Evolutionary conservation across 1,140 invertebrate genomes (phyloP).

Genomic region (Phthorimaea operculella): DNA sequence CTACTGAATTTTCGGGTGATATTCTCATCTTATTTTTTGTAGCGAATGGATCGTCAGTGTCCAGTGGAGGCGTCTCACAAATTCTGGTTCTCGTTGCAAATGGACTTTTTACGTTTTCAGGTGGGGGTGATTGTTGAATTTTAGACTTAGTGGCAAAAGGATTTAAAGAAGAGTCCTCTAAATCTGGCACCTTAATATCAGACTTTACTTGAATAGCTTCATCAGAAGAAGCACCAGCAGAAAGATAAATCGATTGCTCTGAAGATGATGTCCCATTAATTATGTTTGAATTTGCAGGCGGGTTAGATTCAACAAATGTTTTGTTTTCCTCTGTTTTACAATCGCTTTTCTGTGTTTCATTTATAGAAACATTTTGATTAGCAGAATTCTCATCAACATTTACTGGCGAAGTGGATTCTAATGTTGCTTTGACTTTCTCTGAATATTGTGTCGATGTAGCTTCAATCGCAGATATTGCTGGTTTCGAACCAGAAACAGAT

Average conservation of each 20-base stretch:
- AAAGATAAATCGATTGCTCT: slow-evolving; percentile 30
- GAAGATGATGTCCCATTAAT: slow-evolving; percentile 22
- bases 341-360: not conserved
- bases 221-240: slow-evolving; percentile 22
- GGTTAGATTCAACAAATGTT: not conserved
- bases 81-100: slow-evolving; percentile 44
- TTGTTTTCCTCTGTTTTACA: not conserved
- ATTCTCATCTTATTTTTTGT: slow-evolving; percentile 15
- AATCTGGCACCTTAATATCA: slow-evolving; percentile 46
- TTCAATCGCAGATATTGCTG: not conserved
- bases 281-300: not conserved
- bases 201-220: slow-evolving; percentile 27
- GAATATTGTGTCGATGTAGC: not conserved
- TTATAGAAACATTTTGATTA: not conserved
- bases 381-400: not conserved
- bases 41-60: slow-evolving; percentile 20
- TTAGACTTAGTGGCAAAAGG: slow-evolving; percentile 55
- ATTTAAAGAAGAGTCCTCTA: slow-evolving; percentile 43
- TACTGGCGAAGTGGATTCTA: not conserved
- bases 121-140: slow-evolving; percentile 41
- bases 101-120: slow-evolving; percentile 18
- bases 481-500: slow-evolving; percentile 2
- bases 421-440: not conserved
- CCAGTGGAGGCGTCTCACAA: slow-evolving; percentile 29
- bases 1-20: slow-evolving; percentile 13